A percentile compares a stretch with the other conserved stretches of the same genome.
phyloP scores from a whole-genome alignment of 2,797 vertebrate genomes.

The Gobio occitaniae region DNA sequence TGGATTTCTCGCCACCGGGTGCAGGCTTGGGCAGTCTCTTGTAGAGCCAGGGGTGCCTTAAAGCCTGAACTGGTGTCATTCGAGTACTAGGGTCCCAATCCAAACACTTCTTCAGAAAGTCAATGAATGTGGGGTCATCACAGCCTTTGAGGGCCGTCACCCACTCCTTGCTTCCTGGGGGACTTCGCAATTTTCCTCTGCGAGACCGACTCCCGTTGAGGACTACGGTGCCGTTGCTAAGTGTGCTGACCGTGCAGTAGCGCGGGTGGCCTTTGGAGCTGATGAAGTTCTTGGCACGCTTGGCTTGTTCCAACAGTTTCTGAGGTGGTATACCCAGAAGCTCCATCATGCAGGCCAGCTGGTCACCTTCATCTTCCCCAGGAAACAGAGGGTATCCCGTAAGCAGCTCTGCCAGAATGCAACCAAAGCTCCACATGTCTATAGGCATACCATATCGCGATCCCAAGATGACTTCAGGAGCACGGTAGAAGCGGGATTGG shows the following conservation, averaged over 20 bases:
- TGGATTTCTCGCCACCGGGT: slow-evolving; percentile 80
- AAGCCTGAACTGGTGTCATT: slow-evolving; percentile 90
- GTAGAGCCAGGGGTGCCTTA: slow-evolving; percentile 94
- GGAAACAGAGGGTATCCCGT: slow-evolving; percentile 96
- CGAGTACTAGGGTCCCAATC: slow-evolving; percentile 93
- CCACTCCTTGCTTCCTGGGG: slow-evolving; percentile 95
- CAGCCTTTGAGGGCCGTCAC: slow-evolving; percentile 90
- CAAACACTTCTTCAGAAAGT: slow-evolving; percentile 95
- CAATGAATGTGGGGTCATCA: slow-evolving; percentile 91
- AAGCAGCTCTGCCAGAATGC: slow-evolving; percentile 95
- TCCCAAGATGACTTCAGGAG: slow-evolving; percentile 94
- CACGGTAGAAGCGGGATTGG: slow-evolving; percentile 97
- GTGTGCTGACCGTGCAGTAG: slow-evolving; percentile 89
- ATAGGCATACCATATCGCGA: slow-evolving; percentile 95
- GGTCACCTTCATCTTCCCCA: slow-evolving; percentile 95
- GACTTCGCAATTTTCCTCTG: slow-evolving; percentile 90
- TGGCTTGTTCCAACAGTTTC: slow-evolving; percentile 93
- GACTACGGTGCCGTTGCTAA: slow-evolving; percentile 86
- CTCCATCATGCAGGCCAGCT: slow-evolving; percentile 97
- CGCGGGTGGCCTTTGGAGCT: slow-evolving; percentile 96
- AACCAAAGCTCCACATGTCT: slow-evolving; percentile 99
- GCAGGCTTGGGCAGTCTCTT: slow-evolving; percentile 86
- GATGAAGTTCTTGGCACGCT: slow-evolving; percentile 96
- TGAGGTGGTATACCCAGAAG: slow-evolving; percentile 93
- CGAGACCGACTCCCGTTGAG: slow-evolving; percentile 89